Conservation (phyloP, 1,140 invertebrate species). For the Drosophila simulans region DNA sequence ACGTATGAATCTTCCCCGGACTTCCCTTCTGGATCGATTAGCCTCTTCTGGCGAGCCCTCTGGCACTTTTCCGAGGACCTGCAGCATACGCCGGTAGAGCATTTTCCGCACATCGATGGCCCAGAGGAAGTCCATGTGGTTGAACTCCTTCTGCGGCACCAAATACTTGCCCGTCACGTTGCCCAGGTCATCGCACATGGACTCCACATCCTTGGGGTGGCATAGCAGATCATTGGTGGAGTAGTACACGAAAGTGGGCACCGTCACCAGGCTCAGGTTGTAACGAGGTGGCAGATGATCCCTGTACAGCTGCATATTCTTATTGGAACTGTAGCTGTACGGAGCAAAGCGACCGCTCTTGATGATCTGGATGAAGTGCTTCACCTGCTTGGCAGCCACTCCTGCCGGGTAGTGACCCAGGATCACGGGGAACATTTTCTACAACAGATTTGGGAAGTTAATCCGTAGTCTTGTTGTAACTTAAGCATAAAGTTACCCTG, state of each 20-base stretch:
- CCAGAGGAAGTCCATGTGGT: conserved; percentile 89
- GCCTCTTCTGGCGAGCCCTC: conserved; percentile 23
- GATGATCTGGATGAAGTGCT: conserved; percentile 83
- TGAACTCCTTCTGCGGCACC: conserved; percentile 86
- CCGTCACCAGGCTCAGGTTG: conserved; percentile 87
- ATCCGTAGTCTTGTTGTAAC: neutral
- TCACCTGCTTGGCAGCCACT: conserved; percentile 80
- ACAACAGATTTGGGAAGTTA: neutral
- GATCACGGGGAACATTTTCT: conserved; percentile 89
- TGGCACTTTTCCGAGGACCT: conserved; percentile 64
- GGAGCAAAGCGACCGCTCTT: conserved; percentile 72
- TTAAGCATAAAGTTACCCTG: conserved; percentile 67
- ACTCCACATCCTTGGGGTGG: conserved; percentile 87
- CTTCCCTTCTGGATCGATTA: neutral
- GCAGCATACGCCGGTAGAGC: conserved; percentile 87
- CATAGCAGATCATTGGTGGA: conserved; percentile 87
- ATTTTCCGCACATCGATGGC: conserved; percentile 87
- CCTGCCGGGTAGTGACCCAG: conserved; percentile 88
- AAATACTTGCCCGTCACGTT: conserved; percentile 86
- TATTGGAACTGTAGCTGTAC: conserved; percentile 76
- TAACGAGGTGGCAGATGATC: conserved; percentile 86
- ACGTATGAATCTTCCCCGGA: neutral
- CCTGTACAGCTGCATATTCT: conserved; percentile 85
- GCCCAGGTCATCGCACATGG: conserved; percentile 85
- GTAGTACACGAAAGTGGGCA: conserved; percentile 88